Evolutionary conservation across 2,888 invertebrate genomes (phyloP).

Genomic region (Omphaloscelis lunosa): DNA sequence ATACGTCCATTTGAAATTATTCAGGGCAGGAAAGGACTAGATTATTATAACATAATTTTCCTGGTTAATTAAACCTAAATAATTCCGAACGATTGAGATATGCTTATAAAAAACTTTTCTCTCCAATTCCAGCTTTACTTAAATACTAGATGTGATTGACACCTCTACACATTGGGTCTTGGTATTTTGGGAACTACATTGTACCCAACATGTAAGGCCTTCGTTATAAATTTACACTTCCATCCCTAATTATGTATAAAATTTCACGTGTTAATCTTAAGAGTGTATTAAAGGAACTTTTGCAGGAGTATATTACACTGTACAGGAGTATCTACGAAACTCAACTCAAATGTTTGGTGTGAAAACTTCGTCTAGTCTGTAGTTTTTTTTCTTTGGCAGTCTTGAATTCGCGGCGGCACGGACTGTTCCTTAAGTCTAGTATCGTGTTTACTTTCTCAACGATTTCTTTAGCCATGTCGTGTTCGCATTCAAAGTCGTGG

Average conservation of each 20-base stretch:
- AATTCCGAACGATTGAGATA: constrained; percentile 63
- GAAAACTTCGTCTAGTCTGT: constrained; percentile 91
- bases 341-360: constrained; percentile 84
- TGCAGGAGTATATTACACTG: constrained; percentile 67
- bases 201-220: constrained; percentile 22
- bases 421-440: constrained; percentile 95
- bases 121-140: constrained; percentile 32
- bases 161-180: constrained; percentile 31
- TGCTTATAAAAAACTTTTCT: constrained; percentile 50
- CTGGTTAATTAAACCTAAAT: constrained; percentile 52
- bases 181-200: constrained; percentile 8
- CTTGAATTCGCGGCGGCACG: constrained; percentile 95
- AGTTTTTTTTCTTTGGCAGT: constrained; percentile 93
- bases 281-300: constrained; percentile 68
- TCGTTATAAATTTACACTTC: constrained; percentile 44
- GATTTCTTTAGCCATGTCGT: constrained; percentile 94
- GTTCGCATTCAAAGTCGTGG: constrained; percentile 96
- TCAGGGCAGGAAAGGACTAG: constrained; percentile 65
- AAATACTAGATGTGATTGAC: constrained; percentile 42
- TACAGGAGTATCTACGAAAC: constrained; percentile 65
- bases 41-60: constrained; percentile 62
- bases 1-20: constrained; percentile 60
- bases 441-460: constrained; percentile 97
- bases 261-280: constrained; percentile 56
- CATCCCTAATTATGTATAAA: constrained; percentile 45